These are phyloP conservation scores for Drosophila eugracilis DNA, from an alignment of 1,140 invertebrate genomes.

Conservation along the genomic window DNA sequence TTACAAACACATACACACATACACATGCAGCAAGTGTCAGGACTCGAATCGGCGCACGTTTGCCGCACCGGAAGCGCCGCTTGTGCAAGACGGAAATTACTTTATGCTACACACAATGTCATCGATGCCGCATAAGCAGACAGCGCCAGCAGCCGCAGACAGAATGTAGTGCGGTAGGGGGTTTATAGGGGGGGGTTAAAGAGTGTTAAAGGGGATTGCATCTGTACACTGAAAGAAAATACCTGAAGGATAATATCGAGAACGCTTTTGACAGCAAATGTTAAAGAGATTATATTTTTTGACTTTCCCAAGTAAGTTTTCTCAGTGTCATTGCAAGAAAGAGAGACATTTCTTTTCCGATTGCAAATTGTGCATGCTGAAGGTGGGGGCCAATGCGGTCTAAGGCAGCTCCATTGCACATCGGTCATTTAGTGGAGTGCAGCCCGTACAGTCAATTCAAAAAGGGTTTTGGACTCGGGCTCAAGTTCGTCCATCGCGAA, in stretches of 20 bases:
- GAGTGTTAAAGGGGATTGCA: constrained; percentile 1
- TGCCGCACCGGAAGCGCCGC: constrained; percentile 82
- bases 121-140: constrained; percentile 82
- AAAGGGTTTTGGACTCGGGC: too few relatives aligned
- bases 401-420: constrained; percentile 27
- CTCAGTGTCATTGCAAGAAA: constrained; percentile 6
- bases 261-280: too few relatives aligned
- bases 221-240: background rate
- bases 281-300: too few relatives aligned
- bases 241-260: too few relatives aligned
- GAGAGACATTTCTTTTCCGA: constrained; percentile 41
- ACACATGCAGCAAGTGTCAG: constrained; percentile 71
- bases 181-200: background rate
- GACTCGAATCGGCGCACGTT: constrained; percentile 67
- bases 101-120: constrained; percentile 84
- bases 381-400: constrained; percentile 1
- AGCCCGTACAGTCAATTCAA: constrained; percentile 33
- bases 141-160: constrained; percentile 41
- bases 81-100: constrained; percentile 84
- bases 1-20: constrained; percentile 10
- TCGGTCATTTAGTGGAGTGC: constrained; percentile 36
- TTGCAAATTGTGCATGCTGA: constrained; percentile 53
- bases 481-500: constrained; percentile 53
- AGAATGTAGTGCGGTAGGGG: background rate
- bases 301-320: background rate